A percentile compares a stretch with the other conserved stretches of the same genome.
These are phyloP conservation scores for Cossypha polioptera DNA, from an alignment of 2,797 vertebrate species.

Conservation along the genomic window DNA sequence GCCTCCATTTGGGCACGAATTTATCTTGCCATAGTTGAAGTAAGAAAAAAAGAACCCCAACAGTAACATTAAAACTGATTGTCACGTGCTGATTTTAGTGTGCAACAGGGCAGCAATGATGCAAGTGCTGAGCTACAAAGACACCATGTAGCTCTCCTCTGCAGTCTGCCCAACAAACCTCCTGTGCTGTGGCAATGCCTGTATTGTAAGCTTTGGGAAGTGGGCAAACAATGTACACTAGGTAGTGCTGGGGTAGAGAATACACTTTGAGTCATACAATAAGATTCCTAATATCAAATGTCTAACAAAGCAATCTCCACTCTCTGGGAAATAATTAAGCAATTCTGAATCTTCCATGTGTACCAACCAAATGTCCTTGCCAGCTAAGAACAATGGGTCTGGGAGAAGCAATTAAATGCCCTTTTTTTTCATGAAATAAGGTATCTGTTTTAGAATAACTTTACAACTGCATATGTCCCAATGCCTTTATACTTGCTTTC, in stretches of 20 bases:
- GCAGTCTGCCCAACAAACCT: neutral
- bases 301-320: neutral
- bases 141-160: neutral
- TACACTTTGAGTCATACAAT: neutral
- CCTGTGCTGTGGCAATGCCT: neutral
- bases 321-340: neutral
- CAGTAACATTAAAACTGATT: neutral
- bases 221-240: fast-evolving
- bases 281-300: neutral
- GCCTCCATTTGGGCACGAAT: neutral
- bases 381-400: neutral
- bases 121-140: neutral
- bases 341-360: neutral
- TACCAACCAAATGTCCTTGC: neutral
- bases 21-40: neutral
- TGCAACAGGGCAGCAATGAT: neutral
- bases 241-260: neutral
- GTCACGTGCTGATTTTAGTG: neutral
- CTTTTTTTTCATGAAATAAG: neutral
- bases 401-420: neutral
- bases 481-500: neutral
- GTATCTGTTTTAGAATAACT: neutral
- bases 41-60: neutral
- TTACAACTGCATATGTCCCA: neutral
- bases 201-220: neutral